These are phyloP conservation scores for Luscinia megarhynchos DNA, from an alignment of 2,797 vertebrate genomes.

Conservation along the genomic window DNA sequence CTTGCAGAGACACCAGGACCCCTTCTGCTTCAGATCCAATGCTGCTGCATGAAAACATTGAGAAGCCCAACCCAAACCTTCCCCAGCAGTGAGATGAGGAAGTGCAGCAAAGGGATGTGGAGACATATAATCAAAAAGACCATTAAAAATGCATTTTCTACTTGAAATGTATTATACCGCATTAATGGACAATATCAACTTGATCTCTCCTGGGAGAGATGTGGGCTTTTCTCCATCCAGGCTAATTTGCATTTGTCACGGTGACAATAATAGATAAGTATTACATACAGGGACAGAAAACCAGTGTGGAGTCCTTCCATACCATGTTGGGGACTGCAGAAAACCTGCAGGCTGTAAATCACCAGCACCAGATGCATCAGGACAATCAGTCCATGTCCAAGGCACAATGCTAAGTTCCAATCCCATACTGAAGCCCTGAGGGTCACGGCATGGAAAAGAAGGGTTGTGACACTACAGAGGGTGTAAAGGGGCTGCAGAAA, in stretches of 20 bases:
- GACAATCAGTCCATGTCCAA: neutral
- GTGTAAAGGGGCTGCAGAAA: neutral
- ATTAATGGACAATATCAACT: neutral
- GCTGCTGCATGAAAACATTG: neutral
- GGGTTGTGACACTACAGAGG: neutral
- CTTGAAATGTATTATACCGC: rapidly evolving
- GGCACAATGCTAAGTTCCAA: neutral
- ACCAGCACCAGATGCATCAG: neutral
- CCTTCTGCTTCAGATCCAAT: neutral
- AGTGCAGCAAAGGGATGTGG: neutral
- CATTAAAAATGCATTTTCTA: neutral
- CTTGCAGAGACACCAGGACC: rapidly evolving
- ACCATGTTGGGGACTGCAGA: neutral
- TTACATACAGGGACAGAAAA: neutral
- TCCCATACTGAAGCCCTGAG: neutral
- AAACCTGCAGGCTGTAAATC: neutral
- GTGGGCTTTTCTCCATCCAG: neutral
- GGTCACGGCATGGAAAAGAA: rapidly evolving
- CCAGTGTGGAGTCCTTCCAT: neutral
- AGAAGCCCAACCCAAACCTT: neutral
- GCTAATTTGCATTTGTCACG: neutral
- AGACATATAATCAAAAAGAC: neutral
- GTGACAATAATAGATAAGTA: neutral
- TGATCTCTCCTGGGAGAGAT: neutral
- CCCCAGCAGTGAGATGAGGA: neutral